Evolutionary conservation across 2,888 invertebrate species (phyloP).

Genomic region (Diarsia rubi): DNA sequence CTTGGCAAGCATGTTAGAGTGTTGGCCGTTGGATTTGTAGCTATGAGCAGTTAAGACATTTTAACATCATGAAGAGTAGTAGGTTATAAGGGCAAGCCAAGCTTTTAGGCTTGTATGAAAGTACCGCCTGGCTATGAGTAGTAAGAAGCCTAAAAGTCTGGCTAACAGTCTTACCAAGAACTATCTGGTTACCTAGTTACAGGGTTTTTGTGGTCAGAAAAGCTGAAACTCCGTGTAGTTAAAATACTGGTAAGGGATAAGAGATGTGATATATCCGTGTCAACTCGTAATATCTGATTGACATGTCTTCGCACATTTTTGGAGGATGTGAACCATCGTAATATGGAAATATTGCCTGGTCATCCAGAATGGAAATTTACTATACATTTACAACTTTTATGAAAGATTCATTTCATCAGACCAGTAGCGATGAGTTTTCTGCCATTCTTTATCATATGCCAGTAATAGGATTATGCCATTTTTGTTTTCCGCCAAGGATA

Average conservation of each 20-base stretch:
- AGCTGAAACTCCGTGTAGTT: background rate
- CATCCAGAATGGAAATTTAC: background rate
- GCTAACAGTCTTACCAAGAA: background rate
- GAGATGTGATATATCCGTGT: background rate
- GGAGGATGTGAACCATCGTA: background rate
- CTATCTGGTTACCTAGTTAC: background rate
- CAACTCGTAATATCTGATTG: background rate
- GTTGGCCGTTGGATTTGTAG: background rate
- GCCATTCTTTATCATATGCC: background rate
- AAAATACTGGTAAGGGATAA: background rate
- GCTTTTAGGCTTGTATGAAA: too few species aligned
- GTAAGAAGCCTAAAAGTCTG: background rate
- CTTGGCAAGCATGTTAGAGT: background rate
- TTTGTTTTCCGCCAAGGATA: conserved; percentile 21
- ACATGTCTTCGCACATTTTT: background rate
- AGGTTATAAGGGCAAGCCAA: too few species aligned
- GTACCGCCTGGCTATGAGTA: background rate
- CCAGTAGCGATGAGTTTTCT: conserved; percentile 2
- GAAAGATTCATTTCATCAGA: fast-evolving
- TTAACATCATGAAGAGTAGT: too few species aligned
- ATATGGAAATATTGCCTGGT: background rate
- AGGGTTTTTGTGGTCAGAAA: background rate
- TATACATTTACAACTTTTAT: background rate
- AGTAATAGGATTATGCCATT: conserved; percentile 14
- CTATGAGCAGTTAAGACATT: too few species aligned